Base-by-base conservation (phyloP, 2,888 invertebrate species). In the Alviniconcha strummeri region DNA sequence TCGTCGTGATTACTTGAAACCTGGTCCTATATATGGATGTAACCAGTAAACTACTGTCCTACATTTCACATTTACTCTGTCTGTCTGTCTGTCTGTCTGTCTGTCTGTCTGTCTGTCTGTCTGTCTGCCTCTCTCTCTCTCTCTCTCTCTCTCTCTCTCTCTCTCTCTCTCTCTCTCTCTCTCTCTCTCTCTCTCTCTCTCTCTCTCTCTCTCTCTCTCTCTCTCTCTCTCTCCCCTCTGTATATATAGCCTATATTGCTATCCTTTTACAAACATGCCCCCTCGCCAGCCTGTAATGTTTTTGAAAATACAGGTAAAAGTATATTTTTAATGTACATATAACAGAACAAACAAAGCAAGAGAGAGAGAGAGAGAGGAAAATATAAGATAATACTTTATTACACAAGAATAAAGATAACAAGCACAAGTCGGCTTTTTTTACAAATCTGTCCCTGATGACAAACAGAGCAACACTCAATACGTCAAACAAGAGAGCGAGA, bases 141-240 rank as follows among this genome's bases (percentile, higher is more conserved):
- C 5, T 71, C 5, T 71, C 5, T 71, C 19, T 71, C 19, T 71
- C 5, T 71, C 19, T n/a, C n/a, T 71, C 6, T n/a, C n/a, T 19
- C 9, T 19, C 19, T 19, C n/a, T 71, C 71, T 71, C 6, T 71
- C n/a, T 71, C n/a, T 71, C 71, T 71, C 19, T n/a, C 71, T 71
- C 19, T 71, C 71, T 71, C 19, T n/a, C 71, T 71, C 19, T n/a
- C 71, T 71, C n/a, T 71, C 71, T 71, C n/a, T 71, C 71, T 71
- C 19, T 71, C n/a, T 71, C 6, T 71, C n/a, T 71, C 71, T 71
- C 71, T 19, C 71, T 71, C 71, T 71, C 19, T 71, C 19, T 71
- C 71, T 9, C 71, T n/a, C 71, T 71, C 71, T 71, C 71, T 19
- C 19, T n/a, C 19, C 7, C 19, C 19, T 19, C 19, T 9, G 36